Conservation (phyloP, 2,888 invertebrate species). For the Hydroisotoma schaefferi region DNA sequence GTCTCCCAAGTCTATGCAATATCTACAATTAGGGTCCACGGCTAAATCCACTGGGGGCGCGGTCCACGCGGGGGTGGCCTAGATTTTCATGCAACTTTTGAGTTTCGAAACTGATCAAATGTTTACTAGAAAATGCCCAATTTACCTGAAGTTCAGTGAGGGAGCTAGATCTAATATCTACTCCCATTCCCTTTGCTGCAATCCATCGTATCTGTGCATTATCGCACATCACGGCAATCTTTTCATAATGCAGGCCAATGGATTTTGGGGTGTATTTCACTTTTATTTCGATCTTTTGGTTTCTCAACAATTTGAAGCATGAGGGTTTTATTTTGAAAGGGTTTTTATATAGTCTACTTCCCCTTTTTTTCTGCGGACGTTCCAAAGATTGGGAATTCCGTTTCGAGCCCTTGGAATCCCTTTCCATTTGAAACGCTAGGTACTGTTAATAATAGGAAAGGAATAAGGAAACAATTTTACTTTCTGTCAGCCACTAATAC, state of each 20-base stretch:
- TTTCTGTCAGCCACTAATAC: neutral
- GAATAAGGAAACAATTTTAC: neutral
- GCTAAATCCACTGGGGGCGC: constrained; percentile 39
- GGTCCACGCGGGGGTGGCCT: constrained; percentile 20
- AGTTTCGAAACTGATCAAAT: constrained; percentile 2
- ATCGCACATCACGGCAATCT: constrained; percentile 42
- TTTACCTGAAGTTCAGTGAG: constrained; percentile 21
- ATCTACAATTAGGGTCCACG: constrained; percentile 21
- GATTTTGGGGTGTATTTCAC: constrained; percentile 26
- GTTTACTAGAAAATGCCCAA: constrained; percentile 3
- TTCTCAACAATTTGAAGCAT: constrained; percentile 31
- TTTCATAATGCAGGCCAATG: constrained; percentile 26
- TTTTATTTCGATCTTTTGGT: constrained; percentile 31
- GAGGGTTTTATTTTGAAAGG: constrained; percentile 32
- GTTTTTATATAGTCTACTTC: neutral
- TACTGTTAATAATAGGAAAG: neutral
- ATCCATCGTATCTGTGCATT: constrained; percentile 43
- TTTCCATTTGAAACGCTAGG: neutral
- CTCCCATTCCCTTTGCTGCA: constrained; percentile 34
- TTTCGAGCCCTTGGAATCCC: neutral
- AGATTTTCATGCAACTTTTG: neutral
- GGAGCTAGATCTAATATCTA: constrained; percentile 19
- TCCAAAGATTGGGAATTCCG: constrained; percentile 7
- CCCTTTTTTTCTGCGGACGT: too few species aligned
- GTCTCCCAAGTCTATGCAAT: constrained; percentile 33